Conservation (phyloP, 2,113 vertebrate genomes). For the Irena cyanogastra region DNA sequence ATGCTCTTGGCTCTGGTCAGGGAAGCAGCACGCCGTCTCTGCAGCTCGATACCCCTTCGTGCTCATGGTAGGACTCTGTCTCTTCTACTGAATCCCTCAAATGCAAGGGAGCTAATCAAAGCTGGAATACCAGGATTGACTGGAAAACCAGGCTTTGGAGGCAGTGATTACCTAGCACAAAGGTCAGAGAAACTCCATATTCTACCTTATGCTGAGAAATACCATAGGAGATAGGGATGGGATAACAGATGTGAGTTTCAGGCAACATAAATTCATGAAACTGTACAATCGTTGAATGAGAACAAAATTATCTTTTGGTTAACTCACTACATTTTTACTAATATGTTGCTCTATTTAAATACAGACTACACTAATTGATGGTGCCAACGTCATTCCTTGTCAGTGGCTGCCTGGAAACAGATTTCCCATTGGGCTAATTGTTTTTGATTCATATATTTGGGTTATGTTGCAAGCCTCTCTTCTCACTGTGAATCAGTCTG, state of each 20-base stretch:
- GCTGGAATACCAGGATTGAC: background rate
- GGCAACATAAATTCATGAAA: background rate
- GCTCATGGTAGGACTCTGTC: background rate
- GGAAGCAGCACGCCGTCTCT: background rate
- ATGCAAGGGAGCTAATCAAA: background rate
- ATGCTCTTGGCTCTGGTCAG: background rate
- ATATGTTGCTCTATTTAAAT: background rate
- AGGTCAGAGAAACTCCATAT: background rate
- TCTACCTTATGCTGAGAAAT: background rate
- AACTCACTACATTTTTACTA: background rate
- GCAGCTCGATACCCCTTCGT: background rate
- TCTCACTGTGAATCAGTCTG: background rate
- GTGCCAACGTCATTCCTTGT: background rate
- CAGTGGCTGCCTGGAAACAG: background rate
- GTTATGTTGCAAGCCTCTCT: background rate
- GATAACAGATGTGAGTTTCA: background rate
- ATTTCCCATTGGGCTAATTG: background rate
- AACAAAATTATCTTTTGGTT: background rate
- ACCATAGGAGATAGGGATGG: background rate
- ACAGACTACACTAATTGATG: background rate
- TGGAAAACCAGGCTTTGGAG: background rate
- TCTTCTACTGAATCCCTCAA: background rate
- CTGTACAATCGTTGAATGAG: background rate
- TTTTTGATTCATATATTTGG: background rate
- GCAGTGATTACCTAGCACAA: background rate